These are phyloP conservation scores for Ptyas mucosa DNA, from an alignment of 2,113 vertebrate species.

Conservation along the genomic window DNA sequence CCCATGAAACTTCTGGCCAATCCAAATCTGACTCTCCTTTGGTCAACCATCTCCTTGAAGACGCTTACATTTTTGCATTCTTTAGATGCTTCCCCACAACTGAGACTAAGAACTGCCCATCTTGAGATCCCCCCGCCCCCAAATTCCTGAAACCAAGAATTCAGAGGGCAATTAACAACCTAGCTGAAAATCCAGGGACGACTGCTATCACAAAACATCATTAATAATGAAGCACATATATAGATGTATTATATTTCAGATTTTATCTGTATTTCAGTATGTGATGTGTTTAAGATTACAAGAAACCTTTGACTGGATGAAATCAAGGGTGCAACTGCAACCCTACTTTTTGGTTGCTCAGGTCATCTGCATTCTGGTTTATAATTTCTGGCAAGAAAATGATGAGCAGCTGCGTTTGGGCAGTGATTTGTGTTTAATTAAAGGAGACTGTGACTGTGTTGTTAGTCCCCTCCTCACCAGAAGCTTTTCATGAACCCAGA, in stretches of 20 bases:
- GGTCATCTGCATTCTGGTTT: neutral
- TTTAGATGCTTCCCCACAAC: neutral
- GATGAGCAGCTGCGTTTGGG: neutral
- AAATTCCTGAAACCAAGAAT: neutral
- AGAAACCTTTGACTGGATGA: neutral
- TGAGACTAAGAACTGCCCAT: neutral
- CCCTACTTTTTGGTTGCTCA: neutral
- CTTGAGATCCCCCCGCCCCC: rapidly evolving
- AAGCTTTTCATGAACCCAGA: neutral
- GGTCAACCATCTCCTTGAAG: neutral
- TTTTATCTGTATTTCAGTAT: neutral
- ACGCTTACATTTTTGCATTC: neutral
- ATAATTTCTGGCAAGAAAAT: neutral
- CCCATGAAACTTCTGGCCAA: neutral
- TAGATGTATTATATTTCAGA: neutral
- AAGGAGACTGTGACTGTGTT: neutral
- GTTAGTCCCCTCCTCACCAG: neutral
- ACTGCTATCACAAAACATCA: neutral
- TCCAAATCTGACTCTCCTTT: neutral
- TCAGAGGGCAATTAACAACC: neutral
- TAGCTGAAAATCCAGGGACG: neutral
- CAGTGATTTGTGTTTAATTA: neutral
- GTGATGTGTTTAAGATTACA: neutral
- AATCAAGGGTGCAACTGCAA: neutral
- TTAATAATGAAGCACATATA: neutral